Base-by-base conservation (phyloP, 2,797 vertebrate genomes). In the Scarus forsteni region DNA sequence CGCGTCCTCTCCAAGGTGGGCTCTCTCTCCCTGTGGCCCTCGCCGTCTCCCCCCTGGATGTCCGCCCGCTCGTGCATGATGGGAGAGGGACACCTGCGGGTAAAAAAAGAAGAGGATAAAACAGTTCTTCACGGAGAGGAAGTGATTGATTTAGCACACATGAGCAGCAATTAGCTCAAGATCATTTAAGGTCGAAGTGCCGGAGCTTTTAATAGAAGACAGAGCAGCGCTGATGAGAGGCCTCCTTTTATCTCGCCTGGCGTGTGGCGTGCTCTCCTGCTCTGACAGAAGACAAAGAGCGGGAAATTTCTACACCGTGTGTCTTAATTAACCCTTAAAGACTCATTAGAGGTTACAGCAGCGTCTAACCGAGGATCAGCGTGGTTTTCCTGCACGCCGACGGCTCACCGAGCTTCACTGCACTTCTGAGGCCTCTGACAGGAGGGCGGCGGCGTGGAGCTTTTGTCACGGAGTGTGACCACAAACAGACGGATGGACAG, bases 71-170 rank as follows among this genome's bases (percentile, higher is more conserved):
- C 96, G 0, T 97, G 96, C 44, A 96, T 94, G 38, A 96, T 89
- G 18, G 97, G 97, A 36, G 98, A 99, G 18, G 96, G 96, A 83
- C 97, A 98, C 81, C 98, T 99, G 84, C 60, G 67, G 43, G 62
- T n/a, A n/a, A n/a, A n/a, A 50, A 62, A 50, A 65, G 60, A 38
- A 49, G 40, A 46, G 34, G 8, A 27, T 27, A 58, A 42, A 72
- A 60, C 3, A 34, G 49, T 60, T 42, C 51, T n/a, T 49, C 54
- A 19, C 68, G 71, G 56, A 70, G 74, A 49, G 46, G 53, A 77
- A 81, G 70, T 27, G 74, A 71, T 62, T 75, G 74, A 84, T 80
- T 76, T 51, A 60, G 61, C 42, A 51, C 67, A 63, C 70, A 81
- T 81, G 69, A 68, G 73, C 69, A 45, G 81, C 81, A 84, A 88